Evolutionary conservation across 1,140 invertebrate genomes (phyloP), one percentile per base, ranked within the genome.

Genomic region (Drosophila paulistorum): DNA sequence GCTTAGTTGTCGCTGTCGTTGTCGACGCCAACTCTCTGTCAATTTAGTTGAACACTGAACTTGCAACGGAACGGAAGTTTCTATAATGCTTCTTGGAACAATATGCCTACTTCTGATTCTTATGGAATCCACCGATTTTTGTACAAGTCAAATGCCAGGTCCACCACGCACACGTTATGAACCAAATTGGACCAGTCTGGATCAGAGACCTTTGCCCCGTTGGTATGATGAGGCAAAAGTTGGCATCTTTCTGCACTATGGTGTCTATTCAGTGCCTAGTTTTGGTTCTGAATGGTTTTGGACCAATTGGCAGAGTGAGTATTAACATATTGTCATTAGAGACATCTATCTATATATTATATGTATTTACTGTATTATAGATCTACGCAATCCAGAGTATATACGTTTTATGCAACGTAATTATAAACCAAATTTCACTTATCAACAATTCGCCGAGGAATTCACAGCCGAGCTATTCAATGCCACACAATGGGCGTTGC

Each of bases 171-270:
- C 77, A 11, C 72, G 84, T 14, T 96, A 95, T 79, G 65, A 94
- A 59, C 95, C 96, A 5, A 94, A 94, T 41, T 99, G 98, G 98
- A 92, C 94, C 0, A 97, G 97, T 87, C 92, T 99, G 69, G 98
- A 99, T 86, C 93, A 92, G 9, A 93, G 98, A 57, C 96, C 96
- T 1, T 80, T 98, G 51, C 98, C 98, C 1, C 14, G 79, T 9
- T 99, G 98, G 98, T 99, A 96, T 84, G 97, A 98, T 83, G 93
- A 97, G 60, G 95, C 95, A 0, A 98, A 98, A 93, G 94, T 99
- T 74, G 98, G 98, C 14, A 98, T 98, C 69, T 98, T 98, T 87
- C 93, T 98, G 45, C 98, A 99, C 82, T 99, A 97, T 96, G 98
- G 98, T 3, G 96, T 99, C 0, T 99, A 96, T 84, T 96, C 96